Evolutionary conservation across 2,888 invertebrate genomes (phyloP), one percentile per base, ranked within the genome.

Genomic region (Pachymerium ferrugineum): DNA sequence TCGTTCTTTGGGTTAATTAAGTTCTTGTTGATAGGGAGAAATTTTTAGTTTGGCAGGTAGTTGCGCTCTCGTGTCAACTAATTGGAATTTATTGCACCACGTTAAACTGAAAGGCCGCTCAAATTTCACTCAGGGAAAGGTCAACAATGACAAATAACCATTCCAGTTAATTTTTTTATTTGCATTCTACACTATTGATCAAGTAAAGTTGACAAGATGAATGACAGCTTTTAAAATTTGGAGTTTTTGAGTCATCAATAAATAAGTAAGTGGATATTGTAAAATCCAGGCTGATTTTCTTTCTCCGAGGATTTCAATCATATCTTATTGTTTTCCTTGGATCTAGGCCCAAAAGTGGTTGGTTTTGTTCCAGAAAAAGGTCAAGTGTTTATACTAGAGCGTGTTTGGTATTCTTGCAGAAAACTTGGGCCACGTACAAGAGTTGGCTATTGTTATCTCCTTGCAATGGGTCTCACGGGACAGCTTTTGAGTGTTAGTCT

Each of bases 1-100:
- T 62, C 62, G 62, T 62, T 62, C 62, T 62, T 62, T 62, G 62
- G 62, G 62, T 62, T 62, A 62, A 62, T 62, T 62, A 62, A 62
- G 28, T 62, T 62, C 62, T 62, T 62, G 62, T 62, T 62, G 62
- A 62, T 62, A 62, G 28, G 62, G n/a, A 62, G 28, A 62, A 38
- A 25, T 62, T 62, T 62, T 28, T 28, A 10, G 25, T 28, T 62
- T 62, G 28, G 28, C 62, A 62, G 62, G 28, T 28, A 62, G 22
- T 28, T 62, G 62, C n/a, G n/a, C n/a, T n/a, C n/a, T n/a, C n/a
- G n/a, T n/a, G n/a, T n/a, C n/a, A n/a, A n/a, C n/a, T n/a, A n/a
- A n/a, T n/a, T n/a, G n/a, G n/a, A n/a, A n/a, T n/a, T n/a, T n/a
- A n/a, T n/a, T n/a, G n/a, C n/a, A n/a, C n/a, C n/a, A n/a, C n/a